phyloP scores from a whole-genome alignment of 2,888 invertebrate species.

The Graphium colonna region DNA sequence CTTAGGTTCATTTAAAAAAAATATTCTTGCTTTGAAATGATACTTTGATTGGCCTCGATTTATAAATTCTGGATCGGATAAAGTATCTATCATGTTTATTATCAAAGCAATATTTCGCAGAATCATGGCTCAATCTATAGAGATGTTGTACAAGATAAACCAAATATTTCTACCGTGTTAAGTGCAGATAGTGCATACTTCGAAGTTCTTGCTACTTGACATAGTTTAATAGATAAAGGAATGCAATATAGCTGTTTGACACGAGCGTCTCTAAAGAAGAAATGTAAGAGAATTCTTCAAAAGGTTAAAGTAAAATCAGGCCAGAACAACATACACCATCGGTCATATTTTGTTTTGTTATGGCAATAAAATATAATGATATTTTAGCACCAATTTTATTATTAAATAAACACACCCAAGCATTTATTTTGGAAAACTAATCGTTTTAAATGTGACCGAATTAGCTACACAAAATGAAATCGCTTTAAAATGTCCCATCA shows the following conservation, averaged over 20 bases:
- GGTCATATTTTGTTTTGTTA: no score
- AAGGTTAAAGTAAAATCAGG: no score
- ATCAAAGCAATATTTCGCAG: conserved; percentile 1
- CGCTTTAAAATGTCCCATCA: no score
- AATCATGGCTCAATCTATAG: conserved; percentile 6
- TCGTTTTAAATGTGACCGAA: no score
- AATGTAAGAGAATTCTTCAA: background rate
- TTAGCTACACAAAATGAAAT: no score
- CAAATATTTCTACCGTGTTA: conserved; percentile 19
- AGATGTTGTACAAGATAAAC: conserved; percentile 19
- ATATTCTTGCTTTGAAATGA: background rate
- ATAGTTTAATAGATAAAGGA: conserved; percentile 19
- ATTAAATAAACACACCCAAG: no score
- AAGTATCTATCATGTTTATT: background rate
- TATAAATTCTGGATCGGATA: background rate
- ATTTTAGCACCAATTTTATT: no score
- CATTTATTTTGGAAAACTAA: no score
- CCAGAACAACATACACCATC: no score
- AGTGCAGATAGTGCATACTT: conserved; percentile 18
- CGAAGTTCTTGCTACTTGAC: conserved; percentile 21
- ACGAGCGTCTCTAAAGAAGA: background rate
- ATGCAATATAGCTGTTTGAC: background rate
- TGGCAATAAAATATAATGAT: no score
- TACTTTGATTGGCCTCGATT: background rate
- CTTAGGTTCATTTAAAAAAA: no score